These are phyloP conservation scores for Drosophila azteca DNA, from an alignment of 1,140 invertebrate species.

Conservation along the genomic window DNA sequence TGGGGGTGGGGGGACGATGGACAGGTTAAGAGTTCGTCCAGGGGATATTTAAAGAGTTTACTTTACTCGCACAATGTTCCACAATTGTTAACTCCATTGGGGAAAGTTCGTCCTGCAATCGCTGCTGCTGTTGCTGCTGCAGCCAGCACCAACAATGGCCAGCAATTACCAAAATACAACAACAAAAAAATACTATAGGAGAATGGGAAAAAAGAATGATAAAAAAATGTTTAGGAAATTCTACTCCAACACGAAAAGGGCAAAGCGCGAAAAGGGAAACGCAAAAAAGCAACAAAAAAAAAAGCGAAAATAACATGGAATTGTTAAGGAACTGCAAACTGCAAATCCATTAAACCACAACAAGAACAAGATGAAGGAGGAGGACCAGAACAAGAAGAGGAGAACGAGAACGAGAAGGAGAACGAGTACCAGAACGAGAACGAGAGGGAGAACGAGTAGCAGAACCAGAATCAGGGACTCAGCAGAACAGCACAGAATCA, in stretches of 20 bases:
- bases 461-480: constrained; percentile 4
- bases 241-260: constrained; percentile 71
- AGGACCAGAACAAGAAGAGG: constrained; percentile 57
- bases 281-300: constrained; percentile 43
- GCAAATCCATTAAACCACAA: constrained; percentile 81
- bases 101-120: constrained; percentile 41
- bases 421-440: constrained; percentile 3
- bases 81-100: constrained; percentile 56
- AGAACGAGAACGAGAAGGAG: constrained; percentile 42
- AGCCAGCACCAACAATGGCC: constrained; percentile 60
- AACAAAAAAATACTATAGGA: constrained; percentile 33
- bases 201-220: constrained; percentile 21
- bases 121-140: constrained; percentile 8
- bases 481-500: constrained; percentile 3
- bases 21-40: neutral
- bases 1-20: neutral
- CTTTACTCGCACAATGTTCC: constrained; percentile 61
- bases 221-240: constrained; percentile 42
- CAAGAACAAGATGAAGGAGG: constrained; percentile 64
- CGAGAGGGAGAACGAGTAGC: constrained; percentile 5
- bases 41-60: constrained; percentile 59
- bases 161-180: constrained; percentile 73
- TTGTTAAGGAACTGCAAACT: constrained; percentile 80
- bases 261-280: constrained; percentile 69
- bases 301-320: constrained; percentile 77